Percentiles rank a stretch among this genome's conserved stretches.
Evolutionary conservation across 2,888 invertebrate genomes (phyloP).

Genomic region (Acronicta psi): DNA sequence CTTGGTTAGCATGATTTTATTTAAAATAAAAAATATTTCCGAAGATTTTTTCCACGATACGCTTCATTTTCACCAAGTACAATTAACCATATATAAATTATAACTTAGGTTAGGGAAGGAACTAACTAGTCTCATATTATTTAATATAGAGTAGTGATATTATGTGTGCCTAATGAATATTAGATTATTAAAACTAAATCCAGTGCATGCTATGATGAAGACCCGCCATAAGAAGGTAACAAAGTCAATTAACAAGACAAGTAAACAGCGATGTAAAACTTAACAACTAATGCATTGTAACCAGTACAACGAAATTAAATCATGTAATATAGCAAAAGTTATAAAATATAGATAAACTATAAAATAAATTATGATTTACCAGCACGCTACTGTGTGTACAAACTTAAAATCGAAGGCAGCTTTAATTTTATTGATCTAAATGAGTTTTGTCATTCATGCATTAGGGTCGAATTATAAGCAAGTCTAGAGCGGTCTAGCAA

Average conservation of each 20-base stretch:
- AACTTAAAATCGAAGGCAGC: slow-evolving; percentile 45
- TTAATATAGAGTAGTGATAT: slow-evolving; percentile 85
- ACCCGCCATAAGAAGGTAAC: slow-evolving; percentile 41
- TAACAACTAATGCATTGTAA: slow-evolving; percentile 47
- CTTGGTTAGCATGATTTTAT: slow-evolving; percentile 39
- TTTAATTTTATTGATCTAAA: slow-evolving; percentile 42
- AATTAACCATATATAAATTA: slow-evolving; percentile 81
- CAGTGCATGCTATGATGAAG: slow-evolving; percentile 53
- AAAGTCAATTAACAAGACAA: slow-evolving; percentile 49
- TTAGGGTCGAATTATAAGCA: slow-evolving; percentile 14
- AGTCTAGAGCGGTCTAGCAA: neutral
- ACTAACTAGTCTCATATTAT: slow-evolving; percentile 89
- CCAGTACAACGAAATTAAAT: slow-evolving; percentile 58
- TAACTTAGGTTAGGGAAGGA: slow-evolving; percentile 82
- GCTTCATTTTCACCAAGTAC: slow-evolving; percentile 86
- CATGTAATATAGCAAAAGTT: slow-evolving; percentile 38
- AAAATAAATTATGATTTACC: slow-evolving; percentile 11
- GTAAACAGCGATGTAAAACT: slow-evolving; percentile 21
- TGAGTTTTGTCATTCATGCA: slow-evolving; percentile 54
- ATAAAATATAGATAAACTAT: slow-evolving; percentile 27
- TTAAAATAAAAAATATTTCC: slow-evolving; percentile 57
- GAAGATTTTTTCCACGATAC: slow-evolving; percentile 76
- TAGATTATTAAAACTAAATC: slow-evolving; percentile 64
- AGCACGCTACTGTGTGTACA: slow-evolving; percentile 31
- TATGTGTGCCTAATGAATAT: slow-evolving; percentile 84